Evolutionary conservation across 1,140 invertebrate species (phyloP), one percentile per base, ranked within the genome.

Genomic region (Microplitis mediator): DNA sequence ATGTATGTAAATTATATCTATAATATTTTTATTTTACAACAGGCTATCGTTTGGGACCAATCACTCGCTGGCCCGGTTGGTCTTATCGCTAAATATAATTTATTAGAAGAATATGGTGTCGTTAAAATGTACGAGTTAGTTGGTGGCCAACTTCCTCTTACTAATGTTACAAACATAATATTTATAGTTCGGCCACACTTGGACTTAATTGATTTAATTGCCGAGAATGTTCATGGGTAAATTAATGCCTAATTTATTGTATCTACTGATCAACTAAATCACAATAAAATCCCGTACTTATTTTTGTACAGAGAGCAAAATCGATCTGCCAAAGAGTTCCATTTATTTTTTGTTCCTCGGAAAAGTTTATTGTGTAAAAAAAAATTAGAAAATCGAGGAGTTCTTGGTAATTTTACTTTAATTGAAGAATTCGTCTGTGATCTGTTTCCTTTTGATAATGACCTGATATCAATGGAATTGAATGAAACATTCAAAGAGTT

Each of bases 401-500:
- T 98, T 0, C 91, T 91, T 78, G 91, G 92, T 4, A 94, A 90
- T 77, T 91, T 98, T 69, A 91, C 90, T 0, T 87, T 92, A 11
- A 91, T 97, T 51, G 93, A 95, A 79, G 95, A 98, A 87, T 93
- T 97, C 76, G 89, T 92, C 71, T 93, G 97, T 82, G 93, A 96
- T 77, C 90, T 98, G 14, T 95, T 96, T 84, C 96, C 97, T 0
- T 91, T 98, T 81, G 97, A 99, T 80, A 93, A 90, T 84, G 97
- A 99, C 89, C 87, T 98, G 0, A 89, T 98, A 72, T 97, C 96
- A 3, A 95, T 99, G 92, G 97, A 98, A 88, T 88, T 96, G 72
- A 91, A 92, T 58, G 89, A 91, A 77, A 91, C 94, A 13, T 98
- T 87, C 72, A 91, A 94, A 80, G 95, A 98, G 83, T 93, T 92